phyloP scores from a whole-genome alignment of 2,888 invertebrate genomes.

The Nemoura dubitans region DNA sequence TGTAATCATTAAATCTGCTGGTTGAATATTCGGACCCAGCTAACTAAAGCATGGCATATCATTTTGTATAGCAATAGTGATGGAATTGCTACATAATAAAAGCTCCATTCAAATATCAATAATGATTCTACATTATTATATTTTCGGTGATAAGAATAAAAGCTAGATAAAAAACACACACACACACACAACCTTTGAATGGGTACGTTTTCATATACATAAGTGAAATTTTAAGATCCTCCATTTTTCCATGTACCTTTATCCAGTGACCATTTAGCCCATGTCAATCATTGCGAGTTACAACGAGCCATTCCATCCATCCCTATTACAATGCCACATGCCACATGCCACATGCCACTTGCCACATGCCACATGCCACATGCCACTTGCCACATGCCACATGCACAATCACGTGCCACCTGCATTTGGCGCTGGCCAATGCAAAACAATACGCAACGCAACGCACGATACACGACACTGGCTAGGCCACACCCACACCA shows the following conservation, averaged over 20 bases:
- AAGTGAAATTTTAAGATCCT: neutral
- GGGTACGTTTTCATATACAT: neutral
- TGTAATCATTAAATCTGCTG: neutral
- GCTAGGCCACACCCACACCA: neutral
- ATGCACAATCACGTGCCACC: neutral
- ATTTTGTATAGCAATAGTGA: neutral
- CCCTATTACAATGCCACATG: neutral
- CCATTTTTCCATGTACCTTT: neutral
- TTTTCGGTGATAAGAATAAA: neutral
- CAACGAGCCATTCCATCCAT: neutral
- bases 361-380: neutral
- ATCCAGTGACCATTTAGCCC: neutral
- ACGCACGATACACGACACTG: neutral
- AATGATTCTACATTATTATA: neutral
- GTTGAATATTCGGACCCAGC: no score
- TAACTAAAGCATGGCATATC: neutral
- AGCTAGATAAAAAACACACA: neutral
- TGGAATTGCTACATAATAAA: neutral
- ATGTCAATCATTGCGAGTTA: neutral
- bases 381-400: neutral
- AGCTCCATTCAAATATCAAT: neutral
- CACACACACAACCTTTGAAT: neutral
- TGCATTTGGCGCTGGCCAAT: neutral
- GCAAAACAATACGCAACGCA: neutral
- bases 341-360: neutral